phyloP scores from a whole-genome alignment of 2,888 invertebrate genomes.

The Rugalucina vietnamica region DNA sequence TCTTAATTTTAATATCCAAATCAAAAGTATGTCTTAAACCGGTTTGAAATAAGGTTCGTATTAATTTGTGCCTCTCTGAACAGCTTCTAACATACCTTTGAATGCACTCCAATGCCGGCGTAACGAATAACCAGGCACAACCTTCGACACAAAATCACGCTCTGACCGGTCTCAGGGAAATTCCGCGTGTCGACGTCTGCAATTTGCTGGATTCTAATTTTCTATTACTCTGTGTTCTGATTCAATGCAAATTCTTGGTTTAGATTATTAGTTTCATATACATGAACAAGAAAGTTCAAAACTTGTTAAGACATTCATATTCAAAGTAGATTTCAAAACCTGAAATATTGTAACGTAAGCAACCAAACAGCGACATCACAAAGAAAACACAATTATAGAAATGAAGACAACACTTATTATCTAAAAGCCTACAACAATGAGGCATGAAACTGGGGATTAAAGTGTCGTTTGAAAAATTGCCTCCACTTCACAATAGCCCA shows the following conservation, averaged over 20 bases:
- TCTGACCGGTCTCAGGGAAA: background rate
- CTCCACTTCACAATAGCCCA: background rate
- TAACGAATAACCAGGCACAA: background rate
- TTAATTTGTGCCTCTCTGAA: background rate
- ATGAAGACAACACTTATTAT: slow-evolving; percentile 8
- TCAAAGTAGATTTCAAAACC: background rate
- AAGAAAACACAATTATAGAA: background rate
- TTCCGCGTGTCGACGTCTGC: background rate
- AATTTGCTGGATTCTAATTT: background rate
- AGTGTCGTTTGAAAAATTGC: slow-evolving; percentile 14
- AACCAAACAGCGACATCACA: background rate
- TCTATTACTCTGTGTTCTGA: background rate
- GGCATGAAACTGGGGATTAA: background rate
- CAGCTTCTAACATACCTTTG: background rate
- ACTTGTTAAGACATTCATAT: background rate
- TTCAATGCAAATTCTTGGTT: background rate
- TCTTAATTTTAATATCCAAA: background rate
- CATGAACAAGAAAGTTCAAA: background rate
- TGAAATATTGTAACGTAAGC: slow-evolving; percentile 8
- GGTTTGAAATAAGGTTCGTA: slow-evolving; percentile 5
- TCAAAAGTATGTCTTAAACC: too few relatives aligned
- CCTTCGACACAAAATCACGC: background rate
- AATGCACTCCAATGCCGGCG: background rate
- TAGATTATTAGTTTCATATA: slow-evolving; percentile 1
- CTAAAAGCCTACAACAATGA: slow-evolving; percentile 9